Evolutionary conservation across 1,140 invertebrate species (phyloP).

Genomic region (Bilobella aurantiaca): DNA sequence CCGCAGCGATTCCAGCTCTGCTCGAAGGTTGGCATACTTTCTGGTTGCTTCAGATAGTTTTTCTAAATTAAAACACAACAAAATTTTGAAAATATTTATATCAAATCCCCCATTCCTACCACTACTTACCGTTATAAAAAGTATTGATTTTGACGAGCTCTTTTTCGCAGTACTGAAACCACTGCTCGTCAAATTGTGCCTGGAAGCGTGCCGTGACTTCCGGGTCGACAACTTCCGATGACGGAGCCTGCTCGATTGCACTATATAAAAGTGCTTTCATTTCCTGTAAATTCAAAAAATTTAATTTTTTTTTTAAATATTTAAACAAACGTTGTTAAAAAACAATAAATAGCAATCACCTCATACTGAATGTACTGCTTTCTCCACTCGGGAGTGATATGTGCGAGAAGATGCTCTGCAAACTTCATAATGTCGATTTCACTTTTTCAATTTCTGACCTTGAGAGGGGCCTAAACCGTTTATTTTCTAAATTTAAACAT

Average conservation of each 20-base stretch:
- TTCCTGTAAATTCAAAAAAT: constrained; percentile 50
- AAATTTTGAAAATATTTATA: not conserved
- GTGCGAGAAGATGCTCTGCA: constrained; percentile 84
- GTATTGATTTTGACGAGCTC: constrained; percentile 77
- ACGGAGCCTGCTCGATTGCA: constrained; percentile 77
- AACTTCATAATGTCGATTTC: constrained; percentile 95
- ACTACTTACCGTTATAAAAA: constrained; percentile 59
- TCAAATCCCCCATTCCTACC: not conserved
- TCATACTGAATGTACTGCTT: constrained; percentile 98
- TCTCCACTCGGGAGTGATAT: constrained; percentile 96
- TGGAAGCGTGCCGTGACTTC: constrained; percentile 78
- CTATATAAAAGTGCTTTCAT: constrained; percentile 83
- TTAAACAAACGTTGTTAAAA: not conserved
- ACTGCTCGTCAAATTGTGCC: constrained; percentile 89
- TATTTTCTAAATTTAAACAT: not conserved
- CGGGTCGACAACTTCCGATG: constrained; percentile 68
- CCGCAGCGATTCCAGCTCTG: constrained; percentile 69
- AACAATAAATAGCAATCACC: too few species aligned
- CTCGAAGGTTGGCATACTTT: constrained; percentile 81
- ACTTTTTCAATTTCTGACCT: too few species aligned
- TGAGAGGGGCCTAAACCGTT: not conserved
- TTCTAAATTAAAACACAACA: constrained; percentile 51
- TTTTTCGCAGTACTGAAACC: constrained; percentile 72
- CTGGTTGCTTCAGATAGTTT: constrained; percentile 92
- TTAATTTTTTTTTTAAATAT: not conserved